Evolutionary conservation across 2,888 invertebrate species (phyloP), one percentile per base, ranked within the genome.

Genomic region (Pseudoips prasinana): DNA sequence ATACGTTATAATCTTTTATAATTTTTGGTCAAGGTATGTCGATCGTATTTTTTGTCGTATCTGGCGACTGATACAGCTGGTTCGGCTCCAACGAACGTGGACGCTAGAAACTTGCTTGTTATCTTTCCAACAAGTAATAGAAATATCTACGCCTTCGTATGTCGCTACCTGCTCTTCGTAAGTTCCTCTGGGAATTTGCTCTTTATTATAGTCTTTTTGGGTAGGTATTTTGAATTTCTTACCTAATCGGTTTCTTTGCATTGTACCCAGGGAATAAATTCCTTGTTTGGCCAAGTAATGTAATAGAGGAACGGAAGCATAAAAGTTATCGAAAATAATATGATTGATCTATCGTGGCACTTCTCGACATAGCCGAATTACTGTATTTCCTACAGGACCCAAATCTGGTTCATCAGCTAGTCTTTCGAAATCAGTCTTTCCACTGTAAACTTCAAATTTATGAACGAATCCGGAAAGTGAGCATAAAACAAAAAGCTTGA

Each of bases 71-170:
- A 58, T 33, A 46, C 46, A 45, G 45, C 55, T 48, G 57, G 61
- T 55, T 64, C 54, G 46, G 55, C 59, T 32, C 67, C 69, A 41
- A 64, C 64, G 37, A 62, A 71, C 22, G 68, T 62, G 34, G 71
- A 69, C 41, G 64, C 47, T 38, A 70, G 48, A 32, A 46, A 71
- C 67, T 38, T 53, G 59, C 43, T 69, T 72, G 33, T 66, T 72
- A 41, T 72, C 70, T 48, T 70, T 70, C 68, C 71, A 72, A 28
- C 49, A 48, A 33, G 47, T 52, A 50, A 54, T 53, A 39, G 45
- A 50, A 40, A 64, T 44, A 22, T 59, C 58, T 34, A 50, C 46
- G 46, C 20, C 55, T 46, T 62, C 58, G 29, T 55, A 51, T 50
- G 45, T 51, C 38, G 59, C 53, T 46, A 58, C 55, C 22, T 57